Conservation (phyloP, 2,797 vertebrate species). For the Aselliscus stoliczkanus region DNA sequence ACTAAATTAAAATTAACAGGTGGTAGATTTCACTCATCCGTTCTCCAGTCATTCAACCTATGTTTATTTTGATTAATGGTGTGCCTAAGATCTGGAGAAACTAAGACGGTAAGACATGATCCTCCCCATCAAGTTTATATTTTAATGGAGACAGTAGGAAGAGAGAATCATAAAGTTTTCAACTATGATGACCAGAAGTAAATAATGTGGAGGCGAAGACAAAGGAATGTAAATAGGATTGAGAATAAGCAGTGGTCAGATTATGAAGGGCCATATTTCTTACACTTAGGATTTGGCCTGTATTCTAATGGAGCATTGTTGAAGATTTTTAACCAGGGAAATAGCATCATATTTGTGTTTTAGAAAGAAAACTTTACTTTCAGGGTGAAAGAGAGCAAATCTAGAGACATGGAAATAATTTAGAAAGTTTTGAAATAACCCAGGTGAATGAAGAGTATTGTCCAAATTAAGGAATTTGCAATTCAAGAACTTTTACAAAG, state of each 20-base stretch:
- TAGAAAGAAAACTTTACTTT: neutral
- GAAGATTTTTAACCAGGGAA: neutral
- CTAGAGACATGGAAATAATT: neutral
- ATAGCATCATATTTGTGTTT: neutral
- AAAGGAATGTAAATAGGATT: neutral
- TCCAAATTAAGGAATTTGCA: neutral
- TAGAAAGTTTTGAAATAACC: neutral
- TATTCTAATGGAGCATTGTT: neutral
- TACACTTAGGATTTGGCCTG: neutral
- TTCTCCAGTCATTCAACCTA: neutral
- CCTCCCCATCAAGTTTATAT: neutral
- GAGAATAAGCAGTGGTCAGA: neutral
- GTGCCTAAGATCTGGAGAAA: neutral
- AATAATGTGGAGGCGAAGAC: neutral
- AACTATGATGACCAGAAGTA: conserved; percentile 25
- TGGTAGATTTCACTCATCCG: neutral
- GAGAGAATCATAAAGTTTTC: neutral
- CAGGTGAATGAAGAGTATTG: neutral
- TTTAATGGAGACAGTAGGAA: neutral
- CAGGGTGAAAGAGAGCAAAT: neutral
- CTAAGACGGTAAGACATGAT: neutral
- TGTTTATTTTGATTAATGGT: neutral
- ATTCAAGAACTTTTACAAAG: neutral
- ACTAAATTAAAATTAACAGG: neutral
- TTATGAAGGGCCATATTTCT: neutral